Conservation (phyloP, 2,113 vertebrate species). For the Fregata magnificens region DNA sequence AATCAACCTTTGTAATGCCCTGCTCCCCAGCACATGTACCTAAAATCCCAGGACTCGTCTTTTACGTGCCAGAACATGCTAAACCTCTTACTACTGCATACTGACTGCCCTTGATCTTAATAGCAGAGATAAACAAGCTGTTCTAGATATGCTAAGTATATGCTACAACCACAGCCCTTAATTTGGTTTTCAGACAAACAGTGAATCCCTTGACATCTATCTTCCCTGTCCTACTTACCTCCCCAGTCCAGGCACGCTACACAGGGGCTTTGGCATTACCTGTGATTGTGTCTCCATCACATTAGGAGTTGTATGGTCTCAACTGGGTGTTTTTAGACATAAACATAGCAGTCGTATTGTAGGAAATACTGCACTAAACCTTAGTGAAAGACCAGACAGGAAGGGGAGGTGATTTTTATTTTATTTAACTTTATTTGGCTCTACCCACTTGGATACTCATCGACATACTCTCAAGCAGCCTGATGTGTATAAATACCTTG, state of each 20-base stretch:
- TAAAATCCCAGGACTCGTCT: neutral
- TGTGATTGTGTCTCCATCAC: neutral
- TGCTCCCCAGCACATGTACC: neutral
- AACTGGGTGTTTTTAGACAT: neutral
- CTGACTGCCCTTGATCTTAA: neutral
- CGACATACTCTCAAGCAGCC: neutral
- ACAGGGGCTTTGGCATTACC: neutral
- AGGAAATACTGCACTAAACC: neutral
- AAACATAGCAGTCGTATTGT: accelerated
- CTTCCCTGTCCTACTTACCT: neutral
- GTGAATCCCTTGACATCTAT: neutral
- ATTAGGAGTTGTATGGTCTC: neutral
- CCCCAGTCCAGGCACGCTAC: accelerated
- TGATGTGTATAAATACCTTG: too few species aligned
- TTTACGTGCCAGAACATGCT: neutral
- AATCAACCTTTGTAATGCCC: neutral
- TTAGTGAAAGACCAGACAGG: accelerated
- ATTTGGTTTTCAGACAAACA: neutral
- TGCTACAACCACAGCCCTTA: neutral
- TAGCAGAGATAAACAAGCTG: conserved; percentile 21
- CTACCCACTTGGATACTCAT: neutral
- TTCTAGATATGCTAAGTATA: conserved; percentile 14
- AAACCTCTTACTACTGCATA: neutral
- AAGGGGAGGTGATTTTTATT: neutral
- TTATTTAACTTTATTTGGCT: neutral